Evolutionary conservation across 1,140 invertebrate genomes (phyloP).

Genomic region (Archegozetes longisetosus): DNA sequence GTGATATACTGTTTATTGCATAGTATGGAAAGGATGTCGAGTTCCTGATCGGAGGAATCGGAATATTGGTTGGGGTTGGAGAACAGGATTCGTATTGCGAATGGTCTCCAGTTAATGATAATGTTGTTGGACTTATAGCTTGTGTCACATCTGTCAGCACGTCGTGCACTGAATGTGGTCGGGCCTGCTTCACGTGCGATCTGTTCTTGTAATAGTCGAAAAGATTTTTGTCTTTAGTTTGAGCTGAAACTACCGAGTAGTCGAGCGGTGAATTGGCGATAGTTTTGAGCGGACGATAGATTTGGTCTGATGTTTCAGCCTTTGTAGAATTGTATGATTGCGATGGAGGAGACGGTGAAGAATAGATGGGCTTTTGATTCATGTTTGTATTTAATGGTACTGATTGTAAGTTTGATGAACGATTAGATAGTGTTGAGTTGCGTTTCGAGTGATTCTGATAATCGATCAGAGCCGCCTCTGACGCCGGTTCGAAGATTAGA

Average conservation of each 20-base stretch:
- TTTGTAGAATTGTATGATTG: not conserved
- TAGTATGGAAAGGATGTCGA: not conserved
- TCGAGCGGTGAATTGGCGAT: slow-evolving; percentile 16
- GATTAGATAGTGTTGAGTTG: not conserved
- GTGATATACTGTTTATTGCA: not conserved
- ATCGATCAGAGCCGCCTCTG: not conserved
- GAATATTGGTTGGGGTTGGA: not conserved
- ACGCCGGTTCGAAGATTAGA: not conserved
- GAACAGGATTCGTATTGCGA: not conserved
- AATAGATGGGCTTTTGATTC: not conserved
- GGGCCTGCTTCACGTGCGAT: slow-evolving; percentile 3
- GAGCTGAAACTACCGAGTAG: slow-evolving; percentile 25
- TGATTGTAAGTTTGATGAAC: not conserved
- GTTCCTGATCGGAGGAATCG: not conserved
- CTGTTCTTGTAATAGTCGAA: slow-evolving; percentile 23
- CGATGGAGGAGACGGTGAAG: not conserved
- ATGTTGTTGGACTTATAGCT: not conserved
- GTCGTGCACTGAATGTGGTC: slow-evolving; percentile 4
- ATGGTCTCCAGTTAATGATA: slow-evolving; percentile 13
- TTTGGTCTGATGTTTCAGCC: not conserved
- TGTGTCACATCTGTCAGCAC: slow-evolving; percentile 10
- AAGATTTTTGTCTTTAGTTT: slow-evolving; percentile 23
- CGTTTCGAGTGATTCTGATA: not conserved
- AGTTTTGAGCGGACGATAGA: not conserved
- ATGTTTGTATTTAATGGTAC: no score